Conservation (phyloP, 92 coral and sea anemone species). For the Diadumene lineata region DNA sequence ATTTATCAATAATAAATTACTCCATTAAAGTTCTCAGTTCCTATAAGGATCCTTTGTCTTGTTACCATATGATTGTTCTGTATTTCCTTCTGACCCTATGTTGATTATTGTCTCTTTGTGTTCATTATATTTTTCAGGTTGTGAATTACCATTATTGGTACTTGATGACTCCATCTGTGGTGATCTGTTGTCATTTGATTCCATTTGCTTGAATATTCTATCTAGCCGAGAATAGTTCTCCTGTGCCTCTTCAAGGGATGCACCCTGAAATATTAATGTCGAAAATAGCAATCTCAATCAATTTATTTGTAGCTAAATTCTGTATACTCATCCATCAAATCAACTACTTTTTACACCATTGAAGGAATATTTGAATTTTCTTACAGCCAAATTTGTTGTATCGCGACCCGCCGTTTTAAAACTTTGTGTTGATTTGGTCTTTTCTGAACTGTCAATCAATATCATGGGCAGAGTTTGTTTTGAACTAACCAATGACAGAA, state of each 20-base stretch:
- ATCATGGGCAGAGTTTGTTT: too few relatives aligned
- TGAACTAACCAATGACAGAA: too few relatives aligned
- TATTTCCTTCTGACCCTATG: background rate
- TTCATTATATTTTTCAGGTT: background rate
- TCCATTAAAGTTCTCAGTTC: background rate
- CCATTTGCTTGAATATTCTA: conserved; percentile 71
- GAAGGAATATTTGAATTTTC: too few relatives aligned
- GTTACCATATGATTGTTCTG: background rate
- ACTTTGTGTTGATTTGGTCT: too few relatives aligned
- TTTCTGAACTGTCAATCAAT: too few relatives aligned
- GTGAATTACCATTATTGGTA: background rate
- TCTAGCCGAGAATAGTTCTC: conserved; percentile 74
- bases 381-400: too few relatives aligned
- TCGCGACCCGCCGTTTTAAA: too few relatives aligned
- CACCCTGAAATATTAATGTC: conserved; percentile 36
- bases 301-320: background rate
- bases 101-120: background rate
- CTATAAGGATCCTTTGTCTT: conserved; percentile 10
- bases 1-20: background rate
- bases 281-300: background rate
- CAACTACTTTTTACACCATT: too few relatives aligned
- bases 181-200: conserved; percentile 27
- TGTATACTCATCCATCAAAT: too few relatives aligned
- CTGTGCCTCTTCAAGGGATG: conserved; percentile 54
- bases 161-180: background rate